Conservation (phyloP, 2,888 invertebrate species). For the Oscheius onirici region DNA sequence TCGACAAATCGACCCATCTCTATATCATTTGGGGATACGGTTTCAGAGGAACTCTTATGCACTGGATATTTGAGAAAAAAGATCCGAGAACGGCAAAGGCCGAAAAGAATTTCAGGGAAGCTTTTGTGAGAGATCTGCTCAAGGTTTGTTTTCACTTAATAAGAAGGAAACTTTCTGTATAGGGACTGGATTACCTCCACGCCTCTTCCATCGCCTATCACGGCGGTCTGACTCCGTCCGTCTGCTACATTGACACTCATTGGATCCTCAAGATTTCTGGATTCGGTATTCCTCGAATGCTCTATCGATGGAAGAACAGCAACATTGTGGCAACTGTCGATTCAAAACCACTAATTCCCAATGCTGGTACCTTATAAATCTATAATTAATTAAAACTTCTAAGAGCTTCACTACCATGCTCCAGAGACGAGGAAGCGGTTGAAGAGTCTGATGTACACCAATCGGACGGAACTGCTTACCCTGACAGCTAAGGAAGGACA, state of each 20-base stretch:
- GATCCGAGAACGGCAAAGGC: conserved; percentile 28
- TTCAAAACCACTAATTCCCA: conserved; percentile 62
- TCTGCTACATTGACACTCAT: conserved; percentile 65
- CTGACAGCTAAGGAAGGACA: conserved; percentile 24
- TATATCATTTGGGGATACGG: conserved; percentile 55
- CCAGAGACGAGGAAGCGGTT: conserved; percentile 61
- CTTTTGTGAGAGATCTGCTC: conserved; percentile 68
- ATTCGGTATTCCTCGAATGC: conserved; percentile 47
- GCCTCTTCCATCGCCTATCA: conserved; percentile 59
- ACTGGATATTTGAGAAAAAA: conserved; percentile 53
- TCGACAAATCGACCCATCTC: conserved; percentile 55
- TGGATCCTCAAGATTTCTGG: conserved; percentile 69
- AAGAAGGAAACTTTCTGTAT: neutral
- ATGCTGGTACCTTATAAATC: conserved; percentile 44
- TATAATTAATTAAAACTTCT: neutral
- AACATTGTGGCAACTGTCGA: conserved; percentile 54
- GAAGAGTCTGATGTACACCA: conserved; percentile 43
- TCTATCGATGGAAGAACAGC: conserved; percentile 54
- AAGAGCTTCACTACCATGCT: conserved; percentile 68
- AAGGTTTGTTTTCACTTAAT: conserved; percentile 46
- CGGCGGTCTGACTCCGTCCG: conserved; percentile 61
- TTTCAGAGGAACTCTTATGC: conserved; percentile 57
- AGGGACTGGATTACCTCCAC: conserved; percentile 68
- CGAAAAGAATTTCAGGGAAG: conserved; percentile 60
- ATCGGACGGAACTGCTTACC: conserved; percentile 40